Evolutionary conservation across 2,113 vertebrate genomes (phyloP).

Genomic region (Hippocampus zosterae): DNA sequence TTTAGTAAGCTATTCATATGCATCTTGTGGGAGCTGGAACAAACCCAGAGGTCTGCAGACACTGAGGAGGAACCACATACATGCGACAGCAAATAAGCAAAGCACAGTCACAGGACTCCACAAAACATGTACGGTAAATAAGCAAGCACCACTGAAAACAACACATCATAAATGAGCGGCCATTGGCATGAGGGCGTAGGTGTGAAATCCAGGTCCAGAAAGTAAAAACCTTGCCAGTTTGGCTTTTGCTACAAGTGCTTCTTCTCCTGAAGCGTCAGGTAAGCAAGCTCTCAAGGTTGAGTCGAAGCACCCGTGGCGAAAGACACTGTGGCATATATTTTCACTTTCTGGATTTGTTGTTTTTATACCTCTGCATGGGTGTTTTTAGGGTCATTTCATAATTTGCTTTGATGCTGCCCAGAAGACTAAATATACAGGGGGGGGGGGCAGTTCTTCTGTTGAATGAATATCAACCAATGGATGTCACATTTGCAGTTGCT

Average conservation of each 20-base stretch:
- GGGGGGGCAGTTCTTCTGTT: neutral
- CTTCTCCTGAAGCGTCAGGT: no score
- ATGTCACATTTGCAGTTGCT: neutral
- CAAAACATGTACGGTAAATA: conserved; percentile 14
- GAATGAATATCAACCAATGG: neutral
- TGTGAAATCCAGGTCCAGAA: neutral
- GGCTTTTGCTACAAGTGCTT: no score
- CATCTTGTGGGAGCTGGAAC: conserved; percentile 62
- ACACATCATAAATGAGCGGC: neutral
- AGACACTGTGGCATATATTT: no score
- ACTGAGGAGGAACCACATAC: conserved; percentile 63
- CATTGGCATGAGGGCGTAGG: neutral
- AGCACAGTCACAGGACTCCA: conserved; percentile 30
- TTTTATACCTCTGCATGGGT: no score
- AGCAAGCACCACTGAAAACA: conserved; percentile 14
- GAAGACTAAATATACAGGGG: neutral
- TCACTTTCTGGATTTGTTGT: no score
- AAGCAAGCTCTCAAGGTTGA: no score
- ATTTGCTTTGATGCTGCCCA: neutral
- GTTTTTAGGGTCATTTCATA: neutral
- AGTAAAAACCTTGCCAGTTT: no score
- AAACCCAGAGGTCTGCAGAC: conserved; percentile 46
- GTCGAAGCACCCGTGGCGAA: no score
- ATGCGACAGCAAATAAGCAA: conserved; percentile 52
- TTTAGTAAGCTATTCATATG: conserved; percentile 75